Conservation (phyloP, 2,113 vertebrate species). For the Zonotrichia leucophrys region DNA sequence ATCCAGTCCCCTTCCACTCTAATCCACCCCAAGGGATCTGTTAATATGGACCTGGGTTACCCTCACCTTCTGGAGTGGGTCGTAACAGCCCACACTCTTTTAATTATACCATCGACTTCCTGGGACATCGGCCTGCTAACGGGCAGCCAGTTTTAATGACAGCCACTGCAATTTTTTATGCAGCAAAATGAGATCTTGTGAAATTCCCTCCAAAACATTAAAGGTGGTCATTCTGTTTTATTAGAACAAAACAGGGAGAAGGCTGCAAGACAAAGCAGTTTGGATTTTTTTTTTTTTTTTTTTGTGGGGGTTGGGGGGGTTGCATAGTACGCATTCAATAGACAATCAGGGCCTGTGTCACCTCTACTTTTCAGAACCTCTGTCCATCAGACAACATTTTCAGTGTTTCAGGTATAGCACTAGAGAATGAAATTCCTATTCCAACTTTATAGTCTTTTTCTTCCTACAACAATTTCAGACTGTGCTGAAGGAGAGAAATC, state of each 20-base stretch:
- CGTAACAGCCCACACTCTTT: neutral
- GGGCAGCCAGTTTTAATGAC: neutral
- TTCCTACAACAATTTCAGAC: neutral
- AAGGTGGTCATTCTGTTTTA: neutral
- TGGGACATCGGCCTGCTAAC: neutral
- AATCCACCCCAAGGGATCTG: fast-evolving
- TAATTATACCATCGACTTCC: neutral
- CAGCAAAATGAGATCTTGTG: neutral
- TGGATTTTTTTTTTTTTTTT: neutral
- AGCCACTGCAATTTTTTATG: neutral
- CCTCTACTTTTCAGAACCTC: neutral
- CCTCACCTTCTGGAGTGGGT: neutral
- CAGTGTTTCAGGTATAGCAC: neutral
- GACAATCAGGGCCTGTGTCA: neutral
- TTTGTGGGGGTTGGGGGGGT: fast-evolving
- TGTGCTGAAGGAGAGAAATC: neutral
- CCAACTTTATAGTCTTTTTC: neutral
- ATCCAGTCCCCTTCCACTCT: too few species aligned
- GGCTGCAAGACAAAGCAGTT: neutral
- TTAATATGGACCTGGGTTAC: neutral
- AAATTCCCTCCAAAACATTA: neutral
- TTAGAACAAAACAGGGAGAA: neutral
- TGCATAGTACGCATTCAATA: neutral
- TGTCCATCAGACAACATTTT: neutral
- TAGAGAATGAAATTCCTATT: neutral